These are phyloP conservation scores for Larimichthys polyactis DNA, from an alignment of 2,113 vertebrate species.

Conservation along the genomic window DNA sequence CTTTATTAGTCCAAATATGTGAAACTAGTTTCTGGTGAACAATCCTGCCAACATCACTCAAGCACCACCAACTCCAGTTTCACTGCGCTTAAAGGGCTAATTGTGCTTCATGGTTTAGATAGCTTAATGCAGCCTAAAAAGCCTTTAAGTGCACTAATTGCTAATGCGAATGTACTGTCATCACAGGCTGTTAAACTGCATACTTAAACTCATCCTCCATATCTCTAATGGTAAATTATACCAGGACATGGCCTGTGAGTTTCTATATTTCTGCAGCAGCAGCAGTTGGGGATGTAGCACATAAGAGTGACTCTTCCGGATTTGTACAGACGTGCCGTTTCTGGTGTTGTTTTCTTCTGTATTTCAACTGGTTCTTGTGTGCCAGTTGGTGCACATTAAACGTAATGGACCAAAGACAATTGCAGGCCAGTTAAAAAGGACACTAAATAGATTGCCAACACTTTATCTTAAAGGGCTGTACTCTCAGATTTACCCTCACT, in stretches of 20 bases:
- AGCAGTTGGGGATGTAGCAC: not conserved
- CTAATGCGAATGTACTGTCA: constrained; percentile 57
- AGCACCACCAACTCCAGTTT: constrained; percentile 38
- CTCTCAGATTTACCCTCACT: not conserved
- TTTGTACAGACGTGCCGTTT: constrained; percentile 27
- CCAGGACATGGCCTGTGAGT: constrained; percentile 3
- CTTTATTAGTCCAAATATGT: constrained; percentile 26
- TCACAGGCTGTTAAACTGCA: constrained; percentile 60
- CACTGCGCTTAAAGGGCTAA: constrained; percentile 57
- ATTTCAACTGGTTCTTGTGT: constrained; percentile 43
- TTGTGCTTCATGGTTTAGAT: constrained; percentile 56
- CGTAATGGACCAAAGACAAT: constrained; percentile 24
- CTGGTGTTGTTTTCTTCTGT: constrained; percentile 29
- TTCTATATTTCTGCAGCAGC: constrained; percentile 20
- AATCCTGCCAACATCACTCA: constrained; percentile 19
- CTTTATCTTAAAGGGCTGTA: not conserved
- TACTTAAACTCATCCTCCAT: constrained; percentile 56
- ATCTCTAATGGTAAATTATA: constrained; percentile 55
- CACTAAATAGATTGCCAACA: not conserved
- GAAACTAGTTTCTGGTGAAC: constrained; percentile 43
- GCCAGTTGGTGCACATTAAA: constrained; percentile 14
- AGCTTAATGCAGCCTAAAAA: constrained; percentile 68
- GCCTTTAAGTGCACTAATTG: constrained; percentile 73
- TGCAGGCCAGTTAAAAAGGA: not conserved
- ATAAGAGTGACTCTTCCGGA: constrained; percentile 18